These are phyloP conservation scores for Drosophila bocki DNA, from an alignment of 1,140 invertebrate species.

Conservation along the genomic window DNA sequence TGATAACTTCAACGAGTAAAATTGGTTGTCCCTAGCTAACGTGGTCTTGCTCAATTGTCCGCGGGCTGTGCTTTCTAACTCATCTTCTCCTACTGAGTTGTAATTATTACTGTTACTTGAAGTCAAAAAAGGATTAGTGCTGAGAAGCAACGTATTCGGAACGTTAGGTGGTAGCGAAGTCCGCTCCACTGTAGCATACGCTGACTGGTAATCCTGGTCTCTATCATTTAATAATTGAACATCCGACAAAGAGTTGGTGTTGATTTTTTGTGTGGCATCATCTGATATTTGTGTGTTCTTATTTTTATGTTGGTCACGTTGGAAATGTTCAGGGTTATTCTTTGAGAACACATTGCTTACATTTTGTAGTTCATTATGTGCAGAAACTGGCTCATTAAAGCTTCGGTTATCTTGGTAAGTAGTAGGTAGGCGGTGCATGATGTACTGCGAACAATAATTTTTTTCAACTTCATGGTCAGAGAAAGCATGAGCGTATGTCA, in stretches of 20 bases:
- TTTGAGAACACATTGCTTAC: slow-evolving; percentile 74
- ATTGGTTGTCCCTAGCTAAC: slow-evolving; percentile 73
- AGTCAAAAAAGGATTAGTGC: slow-evolving; percentile 73
- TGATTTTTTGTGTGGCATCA: slow-evolving; percentile 47
- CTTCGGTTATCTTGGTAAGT: slow-evolving; percentile 42
- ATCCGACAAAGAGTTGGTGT: slow-evolving; percentile 60
- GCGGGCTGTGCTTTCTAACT: slow-evolving; percentile 41
- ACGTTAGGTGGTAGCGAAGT: slow-evolving; percentile 42
- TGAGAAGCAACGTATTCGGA: slow-evolving; percentile 41
- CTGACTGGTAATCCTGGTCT: slow-evolving; percentile 67
- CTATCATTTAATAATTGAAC: slow-evolving; percentile 60
- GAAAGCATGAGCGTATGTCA: slow-evolving; percentile 46
- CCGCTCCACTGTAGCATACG: slow-evolving; percentile 66
- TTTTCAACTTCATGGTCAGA: slow-evolving; percentile 54
- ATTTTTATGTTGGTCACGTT: slow-evolving; percentile 50
- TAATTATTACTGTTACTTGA: slow-evolving; percentile 72
- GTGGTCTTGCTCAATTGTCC: slow-evolving; percentile 32
- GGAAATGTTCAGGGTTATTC: slow-evolving; percentile 75
- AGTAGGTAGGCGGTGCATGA: slow-evolving; percentile 53
- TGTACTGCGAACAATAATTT: slow-evolving; percentile 59
- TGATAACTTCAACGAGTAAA: slow-evolving; percentile 78
- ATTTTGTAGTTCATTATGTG: slow-evolving; percentile 67
- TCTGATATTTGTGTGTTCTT: slow-evolving; percentile 44
- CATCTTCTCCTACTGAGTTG: slow-evolving; percentile 53
- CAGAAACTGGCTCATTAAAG: slow-evolving; percentile 30